These are phyloP conservation scores for Chiridota heheva DNA, from an alignment of 35 echinoderm and acorn worm genomes.

Conservation along the genomic window DNA sequence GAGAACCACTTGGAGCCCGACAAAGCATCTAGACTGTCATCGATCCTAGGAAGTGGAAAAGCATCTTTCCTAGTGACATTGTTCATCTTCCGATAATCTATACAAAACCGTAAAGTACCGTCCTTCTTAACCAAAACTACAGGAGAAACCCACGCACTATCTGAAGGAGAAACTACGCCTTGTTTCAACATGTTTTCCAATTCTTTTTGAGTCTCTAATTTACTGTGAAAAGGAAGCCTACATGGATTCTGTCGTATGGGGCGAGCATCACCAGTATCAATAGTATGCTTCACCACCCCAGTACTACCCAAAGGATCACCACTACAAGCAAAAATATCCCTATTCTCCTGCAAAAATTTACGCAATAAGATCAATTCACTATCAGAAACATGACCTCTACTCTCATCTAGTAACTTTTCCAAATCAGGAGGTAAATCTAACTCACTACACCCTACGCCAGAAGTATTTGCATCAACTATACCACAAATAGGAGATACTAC, in stretches of 20 bases:
- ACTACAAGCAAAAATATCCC: slow-evolving; percentile 6
- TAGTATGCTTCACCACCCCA: slow-evolving; percentile 45
- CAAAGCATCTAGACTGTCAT: slow-evolving; percentile 36
- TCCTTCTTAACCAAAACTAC: slow-evolving; percentile 51
- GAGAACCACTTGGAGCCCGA: slow-evolving; percentile 20
- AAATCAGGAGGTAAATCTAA: not conserved
- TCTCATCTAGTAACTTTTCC: not conserved
- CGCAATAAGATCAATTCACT: not conserved
- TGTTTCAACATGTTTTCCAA: slow-evolving; percentile 39
- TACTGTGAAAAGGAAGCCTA: slow-evolving; percentile 40
- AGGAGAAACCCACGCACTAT: slow-evolving; percentile 17
- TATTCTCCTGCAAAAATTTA: not conserved
- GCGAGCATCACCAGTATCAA: slow-evolving; percentile 41
- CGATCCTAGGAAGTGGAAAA: slow-evolving; percentile 50
- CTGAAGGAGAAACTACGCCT: slow-evolving; percentile 51
- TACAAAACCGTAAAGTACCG: slow-evolving; percentile 31
- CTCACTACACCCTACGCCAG: not conserved
- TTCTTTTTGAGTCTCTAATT: slow-evolving; percentile 35
- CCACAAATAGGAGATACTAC: slow-evolving; percentile 15
- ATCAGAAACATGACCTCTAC: not conserved
- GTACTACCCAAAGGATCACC: slow-evolving; percentile 42
- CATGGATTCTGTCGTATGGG: slow-evolving; percentile 60
- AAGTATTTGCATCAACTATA: not conserved
- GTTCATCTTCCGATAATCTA: slow-evolving; percentile 69
- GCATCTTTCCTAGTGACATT: slow-evolving; percentile 33